Evolutionary conservation across 2,797 vertebrate species (phyloP), one percentile per base, ranked within the genome.

Genomic region (Heliangelus exortis): DNA sequence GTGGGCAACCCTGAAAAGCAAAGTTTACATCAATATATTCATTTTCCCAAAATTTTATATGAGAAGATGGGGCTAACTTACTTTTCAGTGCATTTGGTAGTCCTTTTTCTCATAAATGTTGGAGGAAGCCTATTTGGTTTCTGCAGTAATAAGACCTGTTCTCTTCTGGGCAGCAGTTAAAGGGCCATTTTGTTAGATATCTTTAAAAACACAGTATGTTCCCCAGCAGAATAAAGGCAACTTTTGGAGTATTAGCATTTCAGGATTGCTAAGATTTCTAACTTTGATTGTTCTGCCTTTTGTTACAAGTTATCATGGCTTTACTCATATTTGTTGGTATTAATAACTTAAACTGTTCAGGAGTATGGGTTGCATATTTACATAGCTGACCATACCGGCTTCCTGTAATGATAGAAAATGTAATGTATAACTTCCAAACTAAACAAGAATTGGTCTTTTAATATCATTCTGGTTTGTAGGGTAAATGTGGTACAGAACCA

Each of bases 321-420:
- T 90, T 75, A 20, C 13, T 73, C 59, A 26, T 31, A 45, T 31
- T 89, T 51, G 16, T 12, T 79, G 54, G 43, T 69, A 86, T 78
- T 45, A 47, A 25, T 61, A 76, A 67, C 25, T 62, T 59, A 15
- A 68, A 59, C 31, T 54, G 59, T 72, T 57, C 31, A 28, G 31
- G 58, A 75, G 39, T 67, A 21, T 53, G 79, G 34, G n/a, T 63
- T 71, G 54, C 18, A 5, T 81, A 21, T 41, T 96, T 86, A 51
- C 53, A 47, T 51, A 92, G 79, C 69, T 83, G 55, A 75, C 73
- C 51, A 53, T 67, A 33, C 15, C 17, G 31, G 39, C 61, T 93
- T 93, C 71, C 76, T 78, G 76, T 81, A 86, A 89, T 48, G 72
- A 33, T 17, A 84, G 65, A 39, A 83, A 93, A 72, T n/a, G 28